These are phyloP conservation scores for Loripinus fragilis DNA, from an alignment of 2,888 invertebrate genomes.

Conservation along the genomic window DNA sequence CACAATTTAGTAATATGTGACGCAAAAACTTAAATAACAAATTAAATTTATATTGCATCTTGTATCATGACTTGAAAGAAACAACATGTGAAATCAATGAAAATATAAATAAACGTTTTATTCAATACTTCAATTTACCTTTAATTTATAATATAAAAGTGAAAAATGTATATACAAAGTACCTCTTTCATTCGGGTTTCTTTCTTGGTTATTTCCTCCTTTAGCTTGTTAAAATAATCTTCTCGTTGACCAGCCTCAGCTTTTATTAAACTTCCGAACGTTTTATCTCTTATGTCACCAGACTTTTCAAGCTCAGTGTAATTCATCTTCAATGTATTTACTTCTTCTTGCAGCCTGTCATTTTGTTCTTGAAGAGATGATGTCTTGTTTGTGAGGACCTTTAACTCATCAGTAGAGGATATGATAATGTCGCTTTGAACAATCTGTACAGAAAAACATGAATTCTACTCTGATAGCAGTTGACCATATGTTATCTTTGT, in stretches of 20 bases:
- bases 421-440: background rate
- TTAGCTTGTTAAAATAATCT: background rate
- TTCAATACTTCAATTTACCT: no score
- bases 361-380: background rate
- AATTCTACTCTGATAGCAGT: no score
- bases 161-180: background rate
- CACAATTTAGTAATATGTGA: no score
- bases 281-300: background rate
- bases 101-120: no score
- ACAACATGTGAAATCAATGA: no score
- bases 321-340: background rate
- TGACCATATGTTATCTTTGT: no score
- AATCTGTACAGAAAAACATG: background rate
- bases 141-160: background rate
- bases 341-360: background rate
- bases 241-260: background rate
- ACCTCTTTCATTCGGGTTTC: background rate
- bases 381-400: background rate
- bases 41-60: no score
- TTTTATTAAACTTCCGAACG: background rate
- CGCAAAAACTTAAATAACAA: no score
- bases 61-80: no score
- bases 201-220: background rate
- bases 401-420: background rate
- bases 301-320: background rate